phyloP scores from a whole-genome alignment of 2,888 invertebrate genomes.

The Dasysyrphus tricinctus region DNA sequence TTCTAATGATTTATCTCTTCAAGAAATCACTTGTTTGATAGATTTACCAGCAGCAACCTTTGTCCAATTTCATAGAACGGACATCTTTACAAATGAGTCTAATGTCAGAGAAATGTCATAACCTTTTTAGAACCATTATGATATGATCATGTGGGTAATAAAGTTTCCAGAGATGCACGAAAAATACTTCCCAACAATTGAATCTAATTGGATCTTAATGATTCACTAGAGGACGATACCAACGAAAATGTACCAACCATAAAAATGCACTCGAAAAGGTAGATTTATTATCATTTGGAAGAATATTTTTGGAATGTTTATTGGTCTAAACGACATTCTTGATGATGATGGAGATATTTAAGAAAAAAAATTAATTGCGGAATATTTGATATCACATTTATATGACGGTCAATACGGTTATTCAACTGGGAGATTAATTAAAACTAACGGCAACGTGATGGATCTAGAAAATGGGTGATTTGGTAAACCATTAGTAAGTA shows the following conservation, averaged over 20 bases:
- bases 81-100: slow-evolving; percentile 41
- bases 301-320: slow-evolving; percentile 1
- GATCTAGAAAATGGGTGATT: background rate
- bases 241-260: slow-evolving; percentile 13
- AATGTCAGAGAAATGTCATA: slow-evolving; percentile 57
- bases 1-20: slow-evolving; percentile 32
- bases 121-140: slow-evolving; percentile 36
- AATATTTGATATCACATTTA: slow-evolving; percentile 11
- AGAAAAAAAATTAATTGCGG: background rate
- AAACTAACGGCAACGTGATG: background rate
- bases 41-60: slow-evolving; percentile 16
- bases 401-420: background rate
- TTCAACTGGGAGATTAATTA: background rate
- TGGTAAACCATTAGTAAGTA: background rate
- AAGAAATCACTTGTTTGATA: slow-evolving; percentile 53
- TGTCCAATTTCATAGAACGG: slow-evolving; percentile 43
- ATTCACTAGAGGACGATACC: slow-evolving; percentile 45
- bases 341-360: slow-evolving; percentile 1
- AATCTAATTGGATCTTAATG: slow-evolving; percentile 69
- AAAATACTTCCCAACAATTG: slow-evolving; percentile 59
- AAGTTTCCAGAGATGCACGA: slow-evolving; percentile 29
- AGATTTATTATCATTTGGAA: slow-evolving; percentile 6
- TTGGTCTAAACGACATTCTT: background rate
- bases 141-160: slow-evolving; percentile 46
- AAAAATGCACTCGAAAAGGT: slow-evolving; percentile 48